A percentile compares a stretch with the other conserved stretches of the same genome.
These are phyloP conservation scores for Molossus alvarezi DNA, from an alignment of 2,797 vertebrate genomes.

Conservation along the genomic window DNA sequence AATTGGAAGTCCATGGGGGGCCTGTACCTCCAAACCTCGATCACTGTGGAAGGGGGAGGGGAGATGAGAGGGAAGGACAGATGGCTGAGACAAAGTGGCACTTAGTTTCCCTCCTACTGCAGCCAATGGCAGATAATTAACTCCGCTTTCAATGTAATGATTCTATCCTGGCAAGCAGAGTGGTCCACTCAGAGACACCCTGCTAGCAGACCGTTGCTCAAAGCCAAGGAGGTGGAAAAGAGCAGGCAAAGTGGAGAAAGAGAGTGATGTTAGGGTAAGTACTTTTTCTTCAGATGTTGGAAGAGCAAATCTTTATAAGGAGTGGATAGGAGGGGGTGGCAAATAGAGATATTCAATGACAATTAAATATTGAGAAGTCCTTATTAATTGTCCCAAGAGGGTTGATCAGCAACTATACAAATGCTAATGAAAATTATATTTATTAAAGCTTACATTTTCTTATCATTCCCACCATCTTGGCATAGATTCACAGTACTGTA, in stretches of 20 bases:
- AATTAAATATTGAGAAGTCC: not conserved
- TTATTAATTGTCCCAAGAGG: not conserved
- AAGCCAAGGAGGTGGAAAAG: conserved; percentile 62
- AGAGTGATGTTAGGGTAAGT: not conserved
- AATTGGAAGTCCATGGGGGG: not conserved
- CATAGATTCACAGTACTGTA: not conserved
- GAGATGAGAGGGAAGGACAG: conserved; percentile 17
- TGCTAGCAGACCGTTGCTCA: conserved; percentile 27
- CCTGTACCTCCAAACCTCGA: not conserved
- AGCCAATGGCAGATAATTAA: conserved; percentile 66
- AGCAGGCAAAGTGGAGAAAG: not conserved
- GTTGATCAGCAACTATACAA: not conserved
- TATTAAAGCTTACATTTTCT: not conserved
- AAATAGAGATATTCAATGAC: not conserved
- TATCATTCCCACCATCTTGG: not conserved
- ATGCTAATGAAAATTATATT: conserved; percentile 18
- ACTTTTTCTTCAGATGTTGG: conserved; percentile 41
- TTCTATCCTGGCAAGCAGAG: conserved; percentile 60
- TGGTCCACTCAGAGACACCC: conserved; percentile 59
- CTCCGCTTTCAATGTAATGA: conserved; percentile 51
- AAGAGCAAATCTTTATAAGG: conserved; percentile 15
- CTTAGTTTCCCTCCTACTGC: conserved; percentile 27
- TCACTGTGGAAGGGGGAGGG: not conserved
- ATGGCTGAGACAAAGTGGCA: not conserved
- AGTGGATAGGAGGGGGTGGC: not conserved